These are phyloP conservation scores for Beroe forskalii DNA, from an alignment of 37 sponge, comb jelly and placozoan species.

Conservation along the genomic window DNA sequence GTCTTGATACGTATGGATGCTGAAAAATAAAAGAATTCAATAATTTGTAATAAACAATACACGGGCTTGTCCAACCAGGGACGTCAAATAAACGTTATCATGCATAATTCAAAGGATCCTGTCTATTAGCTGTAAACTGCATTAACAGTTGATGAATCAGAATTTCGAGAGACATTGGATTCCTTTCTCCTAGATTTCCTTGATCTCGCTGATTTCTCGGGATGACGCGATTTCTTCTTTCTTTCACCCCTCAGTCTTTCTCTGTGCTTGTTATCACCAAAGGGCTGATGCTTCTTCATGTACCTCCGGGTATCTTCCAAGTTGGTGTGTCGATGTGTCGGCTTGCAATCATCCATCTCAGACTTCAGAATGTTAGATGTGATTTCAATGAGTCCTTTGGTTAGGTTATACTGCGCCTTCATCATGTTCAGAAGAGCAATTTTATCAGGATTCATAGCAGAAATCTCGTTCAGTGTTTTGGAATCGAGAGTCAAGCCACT, in stretches of 20 bases:
- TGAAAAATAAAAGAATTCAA: too few relatives aligned
- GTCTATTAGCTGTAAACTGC: too few relatives aligned
- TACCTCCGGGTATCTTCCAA: constrained; percentile 6
- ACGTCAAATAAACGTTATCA: too few relatives aligned
- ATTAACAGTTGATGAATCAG: too few relatives aligned
- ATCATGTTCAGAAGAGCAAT: constrained; percentile 53
- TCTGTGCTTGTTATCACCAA: not conserved
- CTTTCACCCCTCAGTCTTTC: not conserved
- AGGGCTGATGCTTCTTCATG: constrained; percentile 36
- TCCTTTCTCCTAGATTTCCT: not conserved
- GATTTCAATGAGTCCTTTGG: constrained; percentile 42
- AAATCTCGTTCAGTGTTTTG: constrained; percentile 6
- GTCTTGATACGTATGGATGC: too few relatives aligned
- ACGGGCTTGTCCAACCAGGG: too few relatives aligned
- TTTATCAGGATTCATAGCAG: constrained; percentile 56
- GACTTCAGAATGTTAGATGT: constrained; percentile 24
- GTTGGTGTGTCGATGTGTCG: not conserved
- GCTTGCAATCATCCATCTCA: constrained; percentile 14
- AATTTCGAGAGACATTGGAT: too few relatives aligned
- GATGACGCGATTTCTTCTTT: not conserved
- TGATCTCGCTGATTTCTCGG: too few relatives aligned
- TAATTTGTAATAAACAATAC: too few relatives aligned
- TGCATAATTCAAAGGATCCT: too few relatives aligned
- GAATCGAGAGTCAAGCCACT: constrained; percentile 33
- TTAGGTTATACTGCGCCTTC: constrained; percentile 45